Percentiles rank a stretch among this genome's conserved stretches.
Conservation (phyloP, 2,888 invertebrate species). For the Tenthredo notha region DNA sequence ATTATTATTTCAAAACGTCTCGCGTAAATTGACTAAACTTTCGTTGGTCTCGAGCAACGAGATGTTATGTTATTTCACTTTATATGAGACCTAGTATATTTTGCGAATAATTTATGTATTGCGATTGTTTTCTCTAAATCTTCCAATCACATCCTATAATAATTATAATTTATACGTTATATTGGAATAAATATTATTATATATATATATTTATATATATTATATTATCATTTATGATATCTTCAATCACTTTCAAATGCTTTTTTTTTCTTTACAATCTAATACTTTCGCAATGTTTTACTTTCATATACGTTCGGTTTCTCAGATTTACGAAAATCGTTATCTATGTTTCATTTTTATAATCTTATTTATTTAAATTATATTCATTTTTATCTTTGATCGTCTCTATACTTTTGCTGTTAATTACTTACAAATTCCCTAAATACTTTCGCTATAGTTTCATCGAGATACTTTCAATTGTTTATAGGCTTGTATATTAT, state of each 20-base stretch:
- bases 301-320: slow-evolving; percentile 45
- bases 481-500: slow-evolving; percentile 28
- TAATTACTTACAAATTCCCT: slow-evolving; percentile 34
- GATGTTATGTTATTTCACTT: slow-evolving; percentile 53
- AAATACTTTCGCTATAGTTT: slow-evolving; percentile 43
- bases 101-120: slow-evolving; percentile 49
- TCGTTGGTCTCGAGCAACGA: slow-evolving; percentile 67
- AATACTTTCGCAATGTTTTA: slow-evolving; percentile 57
- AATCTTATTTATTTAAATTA: slow-evolving; percentile 36
- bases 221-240: slow-evolving; percentile 39
- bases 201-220: slow-evolving; percentile 25
- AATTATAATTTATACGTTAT: neutral
- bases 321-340: slow-evolving; percentile 7
- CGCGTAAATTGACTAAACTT: slow-evolving; percentile 76
- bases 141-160: slow-evolving; percentile 21
- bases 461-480: slow-evolving; percentile 46
- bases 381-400: slow-evolving; percentile 20
- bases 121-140: slow-evolving; percentile 36
- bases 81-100: slow-evolving; percentile 51
- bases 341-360: slow-evolving; percentile 34
- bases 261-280: slow-evolving; percentile 53
- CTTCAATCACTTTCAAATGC: slow-evolving; percentile 42
- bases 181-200: slow-evolving; percentile 37
- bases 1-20: slow-evolving; percentile 70
- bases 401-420: slow-evolving; percentile 36